Evolutionary conservation across 2,113 vertebrate genomes (phyloP), one percentile per base, ranked within the genome.

Genomic region (Psephotus haematonotus): DNA sequence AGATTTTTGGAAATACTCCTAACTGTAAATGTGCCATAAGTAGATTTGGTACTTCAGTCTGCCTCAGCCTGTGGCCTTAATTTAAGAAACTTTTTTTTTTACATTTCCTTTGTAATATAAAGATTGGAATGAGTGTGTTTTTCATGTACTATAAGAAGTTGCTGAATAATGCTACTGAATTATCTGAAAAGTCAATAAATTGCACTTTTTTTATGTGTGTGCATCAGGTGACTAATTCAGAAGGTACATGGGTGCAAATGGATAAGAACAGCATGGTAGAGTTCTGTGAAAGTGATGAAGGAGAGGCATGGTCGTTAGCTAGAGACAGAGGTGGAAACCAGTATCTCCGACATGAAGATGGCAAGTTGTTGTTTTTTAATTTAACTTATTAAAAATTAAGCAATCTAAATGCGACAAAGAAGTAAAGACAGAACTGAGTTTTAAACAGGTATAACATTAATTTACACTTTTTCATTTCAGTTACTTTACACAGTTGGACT

Each of bases 191-290:
- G 85, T 94, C 90, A 97, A 93, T 97, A 95, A 97, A 94, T 91
- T 84, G 6, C 98, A 92, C 92, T 97, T 97, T 93, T 95, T 97
- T 85, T 98, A 33, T 98, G 94, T 99, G 96, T 99, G 97, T 99
- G 95, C 96, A 96, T 97, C 98, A 99, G 99, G 99, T 99, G 97
- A 98, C 99, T 97, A 99, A 99, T 98, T 98, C 99, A 82, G 99
- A 99, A 98, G 99, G 99, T 93, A 98, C 99, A 0, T 99, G 99
- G 99, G 99, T 99, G 77, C 99, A 99, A 87, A 98, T 99, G 98
- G 99, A 99, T 98, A 99, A 99, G 98, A 99, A 99, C 98, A 99
- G 99, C 97, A 99, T 99, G 96, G 99, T 99, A 98, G 99, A 99
- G 96, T 99, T 99, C 98, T 99, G 99, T 98, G 99, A 99, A 98